These are phyloP conservation scores for Dasypolia templi DNA, from an alignment of 2,888 invertebrate species.

Conservation along the genomic window DNA sequence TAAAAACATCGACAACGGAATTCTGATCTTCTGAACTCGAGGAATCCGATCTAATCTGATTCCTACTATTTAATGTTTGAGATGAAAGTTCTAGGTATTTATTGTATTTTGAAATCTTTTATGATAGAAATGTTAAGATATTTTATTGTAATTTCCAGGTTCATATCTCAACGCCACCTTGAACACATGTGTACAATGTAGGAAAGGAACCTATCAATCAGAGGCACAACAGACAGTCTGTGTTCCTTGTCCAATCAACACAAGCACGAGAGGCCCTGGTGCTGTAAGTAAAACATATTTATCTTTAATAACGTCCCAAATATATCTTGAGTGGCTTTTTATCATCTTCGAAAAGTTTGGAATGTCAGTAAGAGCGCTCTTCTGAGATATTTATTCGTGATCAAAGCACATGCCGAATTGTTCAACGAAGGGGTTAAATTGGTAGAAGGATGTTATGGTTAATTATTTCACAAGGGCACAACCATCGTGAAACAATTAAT, in stretches of 20 bases:
- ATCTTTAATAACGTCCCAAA: constrained; percentile 38
- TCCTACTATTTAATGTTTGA: constrained; percentile 26
- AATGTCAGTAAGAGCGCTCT: constrained; percentile 45
- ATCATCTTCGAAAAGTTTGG: constrained; percentile 57
- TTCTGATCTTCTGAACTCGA: constrained; percentile 47
- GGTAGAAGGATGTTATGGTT: constrained; percentile 27
- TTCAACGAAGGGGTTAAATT: constrained; percentile 39
- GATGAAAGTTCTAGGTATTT: constrained; percentile 16
- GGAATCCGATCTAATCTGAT: constrained; percentile 36
- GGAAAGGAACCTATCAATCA: constrained; percentile 97
- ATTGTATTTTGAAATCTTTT: constrained; percentile 15
- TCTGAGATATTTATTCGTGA: constrained; percentile 49
- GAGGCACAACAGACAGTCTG: constrained; percentile 97
- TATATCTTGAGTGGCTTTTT: constrained; percentile 50
- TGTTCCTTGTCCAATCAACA: constrained; percentile 96
- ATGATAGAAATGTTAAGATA: background rate
- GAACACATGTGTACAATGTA: constrained; percentile 96
- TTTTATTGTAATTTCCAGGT: constrained; percentile 86
- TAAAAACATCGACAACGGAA: constrained; percentile 58
- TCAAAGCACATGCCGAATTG: constrained; percentile 49
- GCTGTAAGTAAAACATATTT: constrained; percentile 91
- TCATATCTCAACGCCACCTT: constrained; percentile 96
- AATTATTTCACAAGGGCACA: no score
- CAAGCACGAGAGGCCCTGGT: constrained; percentile 95
- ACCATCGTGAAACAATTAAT: constrained; percentile 19